These are phyloP conservation scores for Perizoma flavofasciatum DNA, from an alignment of 2,888 invertebrate genomes.

Conservation along the genomic window DNA sequence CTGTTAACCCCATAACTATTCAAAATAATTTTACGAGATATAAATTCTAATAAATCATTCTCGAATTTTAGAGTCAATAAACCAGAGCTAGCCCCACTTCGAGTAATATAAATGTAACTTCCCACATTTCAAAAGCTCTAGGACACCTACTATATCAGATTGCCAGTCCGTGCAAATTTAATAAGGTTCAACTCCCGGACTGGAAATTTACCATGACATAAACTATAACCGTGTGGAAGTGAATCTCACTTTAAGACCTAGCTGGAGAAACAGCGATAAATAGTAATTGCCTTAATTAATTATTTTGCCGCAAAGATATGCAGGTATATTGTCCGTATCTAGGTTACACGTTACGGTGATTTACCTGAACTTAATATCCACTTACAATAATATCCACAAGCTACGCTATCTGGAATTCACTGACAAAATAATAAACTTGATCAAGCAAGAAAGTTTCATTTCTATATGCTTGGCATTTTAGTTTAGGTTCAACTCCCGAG, in stretches of 20 bases:
- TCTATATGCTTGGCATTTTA: slow-evolving; percentile 7
- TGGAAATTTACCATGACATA: slow-evolving; percentile 23
- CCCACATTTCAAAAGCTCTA: slow-evolving; percentile 32
- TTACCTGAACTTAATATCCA: no score
- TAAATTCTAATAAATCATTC: no score
- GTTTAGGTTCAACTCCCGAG: background rate
- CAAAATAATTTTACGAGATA: background rate
- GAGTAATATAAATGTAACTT: slow-evolving; percentile 21
- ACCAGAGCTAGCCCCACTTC: background rate
- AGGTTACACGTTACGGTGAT: no score
- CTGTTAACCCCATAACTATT: background rate
- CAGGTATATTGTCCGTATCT: no score
- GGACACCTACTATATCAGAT: slow-evolving; percentile 44
- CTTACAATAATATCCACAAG: no score
- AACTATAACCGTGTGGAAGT: slow-evolving; percentile 6
- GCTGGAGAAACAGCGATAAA: no score
- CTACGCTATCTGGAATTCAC: no score
- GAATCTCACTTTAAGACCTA: slow-evolving; percentile 1
- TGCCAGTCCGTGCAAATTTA: slow-evolving; percentile 62
- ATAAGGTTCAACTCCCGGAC: slow-evolving; percentile 48
- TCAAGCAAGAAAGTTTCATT: slow-evolving; percentile 1
- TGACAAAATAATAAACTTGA: no score
- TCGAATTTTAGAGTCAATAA: slow-evolving; percentile 3
- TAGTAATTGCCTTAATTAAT: no score
- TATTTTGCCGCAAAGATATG: no score